These are phyloP conservation scores for Caracal caracal DNA, from an alignment of 2,113 vertebrate species.

Conservation along the genomic window DNA sequence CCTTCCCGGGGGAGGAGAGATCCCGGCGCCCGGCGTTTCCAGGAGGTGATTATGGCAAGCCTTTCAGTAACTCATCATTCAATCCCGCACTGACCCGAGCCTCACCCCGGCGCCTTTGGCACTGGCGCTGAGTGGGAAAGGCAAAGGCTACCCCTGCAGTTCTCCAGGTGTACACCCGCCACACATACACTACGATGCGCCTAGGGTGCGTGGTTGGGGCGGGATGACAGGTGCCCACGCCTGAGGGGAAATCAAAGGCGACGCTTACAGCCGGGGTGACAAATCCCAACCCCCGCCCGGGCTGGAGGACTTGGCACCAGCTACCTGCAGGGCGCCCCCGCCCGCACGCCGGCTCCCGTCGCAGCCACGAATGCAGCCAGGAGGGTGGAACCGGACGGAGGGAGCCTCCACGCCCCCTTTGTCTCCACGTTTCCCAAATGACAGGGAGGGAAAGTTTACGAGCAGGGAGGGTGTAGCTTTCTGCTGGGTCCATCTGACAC, in stretches of 20 bases:
- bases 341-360: background rate
- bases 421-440: slow-evolving; percentile 71
- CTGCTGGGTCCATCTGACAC: slow-evolving; percentile 51
- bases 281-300: background rate
- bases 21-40: background rate
- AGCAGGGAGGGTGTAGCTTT: slow-evolving; percentile 31
- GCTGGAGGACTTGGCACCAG: slow-evolving; percentile 8
- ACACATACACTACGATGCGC: background rate
- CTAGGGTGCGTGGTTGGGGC: background rate
- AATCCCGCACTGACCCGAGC: slow-evolving; percentile 42
- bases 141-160: background rate
- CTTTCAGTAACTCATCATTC: slow-evolving; percentile 73
- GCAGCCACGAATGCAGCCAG: slow-evolving; percentile 39
- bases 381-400: slow-evolving; percentile 39
- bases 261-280: background rate
- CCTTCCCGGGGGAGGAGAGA: slow-evolving; percentile 38
- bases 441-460: slow-evolving; percentile 68
- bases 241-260: slow-evolving; percentile 44
- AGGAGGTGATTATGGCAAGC: slow-evolving; percentile 56
- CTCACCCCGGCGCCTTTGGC: slow-evolving; percentile 59
- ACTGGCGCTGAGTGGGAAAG: background rate
- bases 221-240: slow-evolving; percentile 51
- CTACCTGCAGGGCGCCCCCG: slow-evolving; percentile 61
- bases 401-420: slow-evolving; percentile 78
- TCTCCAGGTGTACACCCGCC: slow-evolving; percentile 35